Evolutionary conservation across 2,797 vertebrate genomes (phyloP).

Genomic region (Poecilia picta): DNA sequence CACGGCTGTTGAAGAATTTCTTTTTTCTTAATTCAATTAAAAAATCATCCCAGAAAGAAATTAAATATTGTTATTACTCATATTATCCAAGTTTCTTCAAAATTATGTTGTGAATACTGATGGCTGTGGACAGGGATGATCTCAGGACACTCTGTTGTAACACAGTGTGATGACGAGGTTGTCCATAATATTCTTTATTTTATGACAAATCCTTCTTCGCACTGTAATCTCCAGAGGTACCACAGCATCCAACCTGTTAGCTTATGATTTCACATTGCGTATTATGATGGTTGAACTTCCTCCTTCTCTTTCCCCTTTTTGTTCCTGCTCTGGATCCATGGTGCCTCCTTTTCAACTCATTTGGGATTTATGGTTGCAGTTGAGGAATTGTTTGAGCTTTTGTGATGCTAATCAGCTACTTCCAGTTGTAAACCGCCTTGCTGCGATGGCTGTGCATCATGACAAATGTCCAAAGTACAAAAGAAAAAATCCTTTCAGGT

Average conservation of each 20-base stretch:
- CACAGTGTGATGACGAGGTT: background rate
- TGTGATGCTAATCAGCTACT: background rate
- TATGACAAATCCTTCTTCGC: background rate
- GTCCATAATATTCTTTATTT: background rate
- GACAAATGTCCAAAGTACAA: background rate
- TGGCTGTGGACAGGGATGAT: too few species aligned
- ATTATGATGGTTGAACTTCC: background rate
- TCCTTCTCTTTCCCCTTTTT: background rate
- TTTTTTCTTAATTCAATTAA: too few species aligned
- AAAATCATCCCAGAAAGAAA: background rate
- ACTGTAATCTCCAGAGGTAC: background rate
- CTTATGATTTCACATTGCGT: background rate
- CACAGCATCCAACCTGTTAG: background rate
- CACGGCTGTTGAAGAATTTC: too few species aligned
- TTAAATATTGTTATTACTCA: background rate
- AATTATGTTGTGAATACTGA: background rate
- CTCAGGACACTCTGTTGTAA: background rate
- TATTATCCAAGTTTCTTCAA: background rate
- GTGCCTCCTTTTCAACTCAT: constrained; percentile 1
- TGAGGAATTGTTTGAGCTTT: background rate
- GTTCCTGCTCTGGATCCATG: background rate
- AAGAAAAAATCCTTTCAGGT: background rate
- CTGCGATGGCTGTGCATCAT: background rate
- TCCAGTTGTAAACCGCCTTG: background rate
- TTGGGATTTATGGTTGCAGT: background rate